Evolutionary conservation across 2,888 invertebrate genomes (phyloP), one percentile per base, ranked within the genome.

Genomic region (Emesis furor): DNA sequence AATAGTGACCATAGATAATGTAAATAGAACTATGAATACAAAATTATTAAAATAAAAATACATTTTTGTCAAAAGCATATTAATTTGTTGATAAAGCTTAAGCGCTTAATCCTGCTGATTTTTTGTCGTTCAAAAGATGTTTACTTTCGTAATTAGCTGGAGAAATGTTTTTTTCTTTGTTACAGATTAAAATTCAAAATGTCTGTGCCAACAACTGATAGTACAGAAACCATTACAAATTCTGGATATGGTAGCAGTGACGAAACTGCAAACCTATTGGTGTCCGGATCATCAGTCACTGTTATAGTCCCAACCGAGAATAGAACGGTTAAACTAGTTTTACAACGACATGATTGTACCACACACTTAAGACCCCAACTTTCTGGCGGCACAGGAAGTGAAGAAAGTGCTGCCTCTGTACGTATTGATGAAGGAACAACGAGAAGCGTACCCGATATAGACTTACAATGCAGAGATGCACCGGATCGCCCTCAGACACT

Each of bases 291-390:
- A 68, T 96, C 97, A 10, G 97, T 97, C 90, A 97, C 96, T 51
- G 95, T 96, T 76, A 95, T 96, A 86, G 95, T 96, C 7, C 96
- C 97, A 67, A 93, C 96, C 76, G 95, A 97, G 86, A 96, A 95
- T 86, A 93, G 95, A 92, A 95, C 97, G 81, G 97, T 97, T 81
- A 99, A 99, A 94, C 99, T 99, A 88, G 98, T 98, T 85, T 97
- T 99, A 88, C 98, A 98, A 97, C 97, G 99, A 88, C 99, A 99
- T 96, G 98, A 99, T 96, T 98, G 98, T 90, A 98, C 99, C 72
- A 98, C 98, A 75, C 98, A 98, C 92, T 97, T 98, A 81, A 97
- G 98, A 89, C 97, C 97, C 81, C 97, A 98, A 92, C 97, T 98
- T 85, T 98, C 98, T 67, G 97, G 97, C 3, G 97, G 97, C 14